Evolutionary conservation across 64 coral and sea anemone genomes (phyloP).

Genomic region (Montipora foliosa): DNA sequence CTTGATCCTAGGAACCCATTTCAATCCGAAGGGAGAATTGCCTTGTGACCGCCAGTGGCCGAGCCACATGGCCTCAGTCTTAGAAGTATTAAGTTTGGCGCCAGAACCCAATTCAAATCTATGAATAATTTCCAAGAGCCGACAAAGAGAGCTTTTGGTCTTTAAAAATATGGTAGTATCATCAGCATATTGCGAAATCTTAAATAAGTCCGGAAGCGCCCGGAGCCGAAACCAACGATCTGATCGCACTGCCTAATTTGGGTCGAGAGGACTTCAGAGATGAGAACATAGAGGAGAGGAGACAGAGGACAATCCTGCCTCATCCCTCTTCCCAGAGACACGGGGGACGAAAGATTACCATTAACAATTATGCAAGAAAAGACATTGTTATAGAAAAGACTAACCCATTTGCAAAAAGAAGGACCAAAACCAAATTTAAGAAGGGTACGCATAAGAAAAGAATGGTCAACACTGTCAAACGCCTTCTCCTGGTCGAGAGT

Average conservation of each 20-base stretch:
- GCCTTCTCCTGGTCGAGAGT: neutral
- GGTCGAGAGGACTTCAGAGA: neutral
- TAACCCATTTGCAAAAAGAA: neutral
- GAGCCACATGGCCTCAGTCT: conserved; percentile 51
- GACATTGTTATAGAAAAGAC: neutral
- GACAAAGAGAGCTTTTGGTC: neutral
- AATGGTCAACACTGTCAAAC: neutral
- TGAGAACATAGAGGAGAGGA: conserved; percentile 31
- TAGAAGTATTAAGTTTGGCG: neutral
- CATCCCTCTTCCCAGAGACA: neutral
- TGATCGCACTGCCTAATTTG: neutral
- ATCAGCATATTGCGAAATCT: conserved; percentile 43
- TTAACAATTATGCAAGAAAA: neutral
- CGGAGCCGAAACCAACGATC: conserved; percentile 27
- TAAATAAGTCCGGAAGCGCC: neutral
- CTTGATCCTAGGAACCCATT: conserved; percentile 9
- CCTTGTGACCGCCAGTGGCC: neutral
- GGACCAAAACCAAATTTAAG: neutral
- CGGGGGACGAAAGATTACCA: neutral
- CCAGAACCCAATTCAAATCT: neutral
- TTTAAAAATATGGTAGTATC: conserved; percentile 7
- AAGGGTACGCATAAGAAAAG: neutral
- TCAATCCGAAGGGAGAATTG: neutral
- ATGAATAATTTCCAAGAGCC: neutral
- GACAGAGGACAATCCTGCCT: conserved; percentile 26